Evolutionary conservation across 2,797 vertebrate genomes (phyloP).

Genomic region (Leuciscus waleckii): DNA sequence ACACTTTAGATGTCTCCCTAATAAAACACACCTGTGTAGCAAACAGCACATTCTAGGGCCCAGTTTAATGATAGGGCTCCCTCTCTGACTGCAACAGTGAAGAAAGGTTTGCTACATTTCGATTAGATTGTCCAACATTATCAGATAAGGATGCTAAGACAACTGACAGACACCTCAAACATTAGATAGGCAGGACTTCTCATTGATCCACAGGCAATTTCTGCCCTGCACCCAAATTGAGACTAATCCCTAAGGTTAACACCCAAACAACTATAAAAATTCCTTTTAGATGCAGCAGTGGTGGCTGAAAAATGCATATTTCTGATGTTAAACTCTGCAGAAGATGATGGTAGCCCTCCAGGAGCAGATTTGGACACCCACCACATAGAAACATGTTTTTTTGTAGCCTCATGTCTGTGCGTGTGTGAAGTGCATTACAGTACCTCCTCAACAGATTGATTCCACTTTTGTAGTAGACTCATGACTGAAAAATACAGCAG

Average conservation of each 20-base stretch:
- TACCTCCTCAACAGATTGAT: conserved; percentile 66
- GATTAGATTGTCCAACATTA: not conserved
- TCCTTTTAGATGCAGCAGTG: too few species aligned
- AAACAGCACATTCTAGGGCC: not conserved
- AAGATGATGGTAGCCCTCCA: not conserved
- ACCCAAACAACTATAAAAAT: not conserved
- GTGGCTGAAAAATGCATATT: not conserved
- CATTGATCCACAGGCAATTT: not conserved
- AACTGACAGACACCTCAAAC: not conserved
- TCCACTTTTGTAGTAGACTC: conserved; percentile 79
- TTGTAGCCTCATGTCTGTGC: not conserved
- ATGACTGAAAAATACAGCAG: conserved; percentile 82
- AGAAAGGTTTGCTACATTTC: not conserved
- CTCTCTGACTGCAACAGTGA: not conserved
- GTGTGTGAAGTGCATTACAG: conserved; percentile 22
- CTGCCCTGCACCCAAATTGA: not conserved
- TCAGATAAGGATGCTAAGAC: not conserved
- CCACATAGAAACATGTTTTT: not conserved
- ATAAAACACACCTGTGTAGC: not conserved
- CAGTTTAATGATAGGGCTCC: not conserved
- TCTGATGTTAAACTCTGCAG: not conserved
- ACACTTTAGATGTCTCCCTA: not conserved
- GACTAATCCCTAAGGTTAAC: not conserved
- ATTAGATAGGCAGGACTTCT: not conserved
- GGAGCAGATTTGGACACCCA: not conserved